Evolutionary conservation across 2,113 vertebrate species (phyloP).

Genomic region (Sorex araneus): DNA sequence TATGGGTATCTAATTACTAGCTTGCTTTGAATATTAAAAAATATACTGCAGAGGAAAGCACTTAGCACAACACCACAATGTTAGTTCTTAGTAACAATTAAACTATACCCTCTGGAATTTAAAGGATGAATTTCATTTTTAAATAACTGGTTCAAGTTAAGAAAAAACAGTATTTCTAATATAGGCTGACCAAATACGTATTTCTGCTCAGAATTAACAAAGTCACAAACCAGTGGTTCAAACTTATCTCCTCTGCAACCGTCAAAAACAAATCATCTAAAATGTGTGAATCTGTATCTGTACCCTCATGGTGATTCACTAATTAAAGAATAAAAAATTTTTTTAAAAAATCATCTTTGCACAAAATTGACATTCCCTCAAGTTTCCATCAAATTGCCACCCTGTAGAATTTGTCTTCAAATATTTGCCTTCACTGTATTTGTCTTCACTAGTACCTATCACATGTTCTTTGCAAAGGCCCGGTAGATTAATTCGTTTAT

Average conservation of each 20-base stretch:
- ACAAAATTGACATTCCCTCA: neutral
- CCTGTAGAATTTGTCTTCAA: neutral
- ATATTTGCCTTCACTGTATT: neutral
- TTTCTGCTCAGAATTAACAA: constrained; percentile 15
- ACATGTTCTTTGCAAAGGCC: constrained; percentile 3
- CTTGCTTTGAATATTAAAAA: constrained; percentile 32
- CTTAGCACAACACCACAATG: neutral
- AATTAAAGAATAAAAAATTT: too few relatives aligned
- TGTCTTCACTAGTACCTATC: neutral
- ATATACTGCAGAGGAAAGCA: neutral
- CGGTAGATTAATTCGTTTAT: neutral
- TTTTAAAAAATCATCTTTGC: constrained; percentile 29
- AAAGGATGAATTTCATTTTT: constrained; percentile 1
- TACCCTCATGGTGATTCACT: too few relatives aligned
- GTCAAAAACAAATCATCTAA: too few relatives aligned
- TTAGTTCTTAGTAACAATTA: neutral
- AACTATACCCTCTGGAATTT: constrained; percentile 30
- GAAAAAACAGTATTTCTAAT: constrained; percentile 28
- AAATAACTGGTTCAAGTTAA: constrained; percentile 31
- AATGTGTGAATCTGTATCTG: too few relatives aligned
- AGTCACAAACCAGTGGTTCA: constrained; percentile 39
- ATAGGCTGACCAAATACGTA: neutral
- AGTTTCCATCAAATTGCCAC: neutral
- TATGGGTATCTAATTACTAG: constrained; percentile 5
- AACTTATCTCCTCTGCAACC: neutral